These are phyloP conservation scores for Salvator merianae DNA, from an alignment of 2,113 vertebrate genomes.

Conservation along the genomic window DNA sequence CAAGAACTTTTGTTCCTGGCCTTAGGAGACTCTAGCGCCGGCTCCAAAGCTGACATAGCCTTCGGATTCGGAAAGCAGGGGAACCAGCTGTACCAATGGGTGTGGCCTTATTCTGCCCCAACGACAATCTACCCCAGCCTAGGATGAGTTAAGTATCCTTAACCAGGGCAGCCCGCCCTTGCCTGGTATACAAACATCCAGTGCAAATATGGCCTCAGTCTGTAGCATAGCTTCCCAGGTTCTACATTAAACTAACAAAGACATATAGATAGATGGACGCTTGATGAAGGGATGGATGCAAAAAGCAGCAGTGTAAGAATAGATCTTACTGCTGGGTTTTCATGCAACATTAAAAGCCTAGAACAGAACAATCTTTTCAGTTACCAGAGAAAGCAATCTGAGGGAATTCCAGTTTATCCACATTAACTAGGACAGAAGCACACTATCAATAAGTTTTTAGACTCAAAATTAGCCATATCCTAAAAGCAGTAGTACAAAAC, in stretches of 20 bases:
- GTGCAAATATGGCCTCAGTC: background rate
- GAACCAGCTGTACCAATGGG: no score
- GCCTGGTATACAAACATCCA: background rate
- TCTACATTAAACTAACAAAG: constrained; percentile 25
- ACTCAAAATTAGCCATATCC: background rate
- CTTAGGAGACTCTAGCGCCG: no score
- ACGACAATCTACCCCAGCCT: no score
- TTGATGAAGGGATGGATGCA: background rate
- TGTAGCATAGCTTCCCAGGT: constrained; percentile 2
- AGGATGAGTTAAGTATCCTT: no score
- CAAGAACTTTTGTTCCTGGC: no score
- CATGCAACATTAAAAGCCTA: background rate
- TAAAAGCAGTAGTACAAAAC: no score
- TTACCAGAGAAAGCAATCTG: constrained; percentile 7
- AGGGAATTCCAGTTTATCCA: background rate
- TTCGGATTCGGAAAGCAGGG: no score
- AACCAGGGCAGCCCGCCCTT: no score
- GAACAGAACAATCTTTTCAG: constrained; percentile 10
- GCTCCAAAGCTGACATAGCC: no score
- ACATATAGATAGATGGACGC: constrained; percentile 34
- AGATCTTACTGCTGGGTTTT: constrained; percentile 4
- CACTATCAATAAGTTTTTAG: background rate
- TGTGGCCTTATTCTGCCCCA: no score
- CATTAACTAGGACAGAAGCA: background rate
- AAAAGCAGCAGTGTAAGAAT: constrained; percentile 35